Evolutionary conservation across 2,797 vertebrate species (phyloP), one percentile per base, ranked within the genome.

Genomic region (Sorex maritimensis): DNA sequence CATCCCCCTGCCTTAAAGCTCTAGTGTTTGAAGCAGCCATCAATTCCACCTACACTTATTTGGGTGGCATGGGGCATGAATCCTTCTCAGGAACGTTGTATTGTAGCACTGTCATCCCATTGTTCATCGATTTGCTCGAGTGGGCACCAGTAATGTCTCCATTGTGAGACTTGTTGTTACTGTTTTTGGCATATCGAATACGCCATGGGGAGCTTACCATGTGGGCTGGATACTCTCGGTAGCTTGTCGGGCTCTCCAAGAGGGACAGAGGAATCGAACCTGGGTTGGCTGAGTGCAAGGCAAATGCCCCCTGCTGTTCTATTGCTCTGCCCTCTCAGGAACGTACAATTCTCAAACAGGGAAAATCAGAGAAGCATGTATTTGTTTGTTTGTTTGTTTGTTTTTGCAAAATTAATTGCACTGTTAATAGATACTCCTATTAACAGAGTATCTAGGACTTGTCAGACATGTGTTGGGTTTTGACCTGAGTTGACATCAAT

Each of bases 361-460:
- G 6, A 15, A 67, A 2, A 17, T 24, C 49, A 86, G 77, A 81
- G 24, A 85, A 75, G 4, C 69, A 38, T 5, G 0, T 10, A n/a
- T 65, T 89, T 81, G 44, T 92, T 86, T 55, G 71, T n/a, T 88
- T 34, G 34, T 65, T 92, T 81, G 44, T 92, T 86, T 55, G 71
- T n/a, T 88, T 34, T 34, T 46, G 26, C 65, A 65, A 77, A 69
- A 72, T 28, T n/a, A 71, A 77, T 17, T 46, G 12, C 23, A 61
- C 49, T 21, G 34, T 34, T 34, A 34, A 34, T 34, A 34, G 34
- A 34, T 34, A 23, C n/a, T 38, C 13, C 26, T 41, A 19, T 63
- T 81, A 71, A 63, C 52, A 26, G 34, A 74, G 69, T 58, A 7
- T 4, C 23, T 67, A 6, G 55, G 58, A n/a, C 71, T n/a, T n/a